Base-by-base conservation (phyloP, 1,140 invertebrate species). In the Drosophila melanica region DNA sequence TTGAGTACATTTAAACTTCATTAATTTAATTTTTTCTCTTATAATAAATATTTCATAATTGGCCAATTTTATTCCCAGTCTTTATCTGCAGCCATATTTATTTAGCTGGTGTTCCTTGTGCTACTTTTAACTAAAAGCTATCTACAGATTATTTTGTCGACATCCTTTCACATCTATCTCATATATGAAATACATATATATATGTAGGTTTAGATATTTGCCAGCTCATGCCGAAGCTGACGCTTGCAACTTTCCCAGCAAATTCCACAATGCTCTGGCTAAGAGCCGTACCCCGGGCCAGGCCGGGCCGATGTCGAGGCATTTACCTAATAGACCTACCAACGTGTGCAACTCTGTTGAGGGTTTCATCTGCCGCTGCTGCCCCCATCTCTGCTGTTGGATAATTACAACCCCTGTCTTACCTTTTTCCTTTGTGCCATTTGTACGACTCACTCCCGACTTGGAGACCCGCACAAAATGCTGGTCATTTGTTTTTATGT, bases 401-500 rank as follows among this genome's bases (percentile, higher is more conserved):
- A 86, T 86, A 86, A 86, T 86, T 86, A 86, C 81, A 87, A 86
- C 81, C 82, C 81, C 71, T 70, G 75, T 45, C 41, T 62, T 74
- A 48, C 50, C 42, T 74, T 62, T 37, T 45, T 14, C 2, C 58
- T 64, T 11, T 58, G 55, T 66, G 35, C 65, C 78, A 73, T 75
- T 74, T 70, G 70, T 53, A 63, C 65, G 42, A 57, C 65, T 75
- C 73, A 68, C 45, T 67, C 53, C 33, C 50, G 51, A 48, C 59
- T 59, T 59, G 62, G 58, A 69, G 63, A 74, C 66, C 44, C 69
- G 63, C 72, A 79, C 75, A 87, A 86, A 82, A 87, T 86, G 82
- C 82, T 86, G 82, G 82, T 86, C 82, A 86, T 89, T 86, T 89
- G 82, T 86, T 86, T 86, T 89, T 86, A 86, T 86, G 82, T 86